These are phyloP conservation scores for Tragulus kanchil DNA, from an alignment of 2,113 vertebrate species.

Conservation along the genomic window DNA sequence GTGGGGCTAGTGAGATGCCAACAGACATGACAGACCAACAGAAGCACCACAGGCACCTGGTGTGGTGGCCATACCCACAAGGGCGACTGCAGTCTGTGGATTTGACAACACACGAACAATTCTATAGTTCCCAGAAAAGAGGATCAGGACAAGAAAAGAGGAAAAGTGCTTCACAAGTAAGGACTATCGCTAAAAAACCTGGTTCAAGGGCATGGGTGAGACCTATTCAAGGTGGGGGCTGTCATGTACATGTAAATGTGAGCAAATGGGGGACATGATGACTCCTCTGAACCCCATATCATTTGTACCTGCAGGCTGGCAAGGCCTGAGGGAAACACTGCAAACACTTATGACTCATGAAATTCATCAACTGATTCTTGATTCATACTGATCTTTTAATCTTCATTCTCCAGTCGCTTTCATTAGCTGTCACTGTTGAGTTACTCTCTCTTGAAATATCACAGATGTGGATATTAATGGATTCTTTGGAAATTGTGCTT, in stretches of 20 bases:
- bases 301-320: conserved; percentile 26
- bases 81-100: accelerated
- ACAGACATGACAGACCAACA: not conserved
- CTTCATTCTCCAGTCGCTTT: conserved; percentile 53
- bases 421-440: conserved; percentile 47
- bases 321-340: conserved; percentile 18
- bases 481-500: conserved; percentile 63
- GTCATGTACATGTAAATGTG: not conserved
- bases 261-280: not conserved
- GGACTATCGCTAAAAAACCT: not conserved
- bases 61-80: not conserved
- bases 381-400: conserved; percentile 70
- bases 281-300: not conserved
- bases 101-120: not conserved
- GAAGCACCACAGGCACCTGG: not conserved
- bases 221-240: not conserved
- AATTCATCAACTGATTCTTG: conserved; percentile 68
- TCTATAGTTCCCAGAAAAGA: not conserved
- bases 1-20: not conserved
- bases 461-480: conserved; percentile 67
- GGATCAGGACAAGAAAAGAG: not conserved
- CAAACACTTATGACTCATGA: not conserved
- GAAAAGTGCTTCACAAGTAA: not conserved
- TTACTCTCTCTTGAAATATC: conserved; percentile 70
- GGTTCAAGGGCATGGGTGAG: not conserved